Conservation (phyloP, 30 jellyfish, hydroid and myxozoan species). For the Pelagia noctiluca region DNA sequence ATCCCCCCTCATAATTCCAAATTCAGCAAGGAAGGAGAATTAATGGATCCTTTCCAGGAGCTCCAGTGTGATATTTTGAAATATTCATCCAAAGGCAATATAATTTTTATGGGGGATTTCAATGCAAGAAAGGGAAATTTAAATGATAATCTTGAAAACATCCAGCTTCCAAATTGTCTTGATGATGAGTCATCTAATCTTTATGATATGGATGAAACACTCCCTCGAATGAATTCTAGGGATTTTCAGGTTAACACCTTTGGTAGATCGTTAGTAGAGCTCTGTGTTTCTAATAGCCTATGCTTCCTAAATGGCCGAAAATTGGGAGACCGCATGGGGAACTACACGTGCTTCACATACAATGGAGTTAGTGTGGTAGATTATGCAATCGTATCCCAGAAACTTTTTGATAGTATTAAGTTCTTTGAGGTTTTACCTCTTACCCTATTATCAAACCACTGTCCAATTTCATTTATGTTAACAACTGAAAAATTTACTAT, state of each 20-base stretch:
- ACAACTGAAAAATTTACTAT: not conserved
- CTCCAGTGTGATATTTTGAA: not conserved
- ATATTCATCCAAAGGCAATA: not conserved
- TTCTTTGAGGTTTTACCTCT: not conserved
- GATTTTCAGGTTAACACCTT: constrained; percentile 1
- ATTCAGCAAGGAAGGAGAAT: constrained; percentile 3
- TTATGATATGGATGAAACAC: not conserved
- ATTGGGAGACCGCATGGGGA: constrained; percentile 7
- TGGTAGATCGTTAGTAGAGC: constrained; percentile 1
- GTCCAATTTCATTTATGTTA: constrained; percentile 3
- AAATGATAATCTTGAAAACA: not conserved
- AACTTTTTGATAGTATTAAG: constrained; percentile 3
- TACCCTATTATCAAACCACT: not conserved
- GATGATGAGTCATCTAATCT: no score
- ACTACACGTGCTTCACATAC: constrained; percentile 2
- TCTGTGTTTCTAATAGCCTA: not conserved
- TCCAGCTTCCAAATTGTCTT: not conserved
- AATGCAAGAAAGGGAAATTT: constrained; percentile 13
- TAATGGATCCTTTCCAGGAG: not conserved
- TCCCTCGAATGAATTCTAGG: not conserved
- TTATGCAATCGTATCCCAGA: constrained; percentile 7
- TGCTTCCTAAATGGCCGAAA: not conserved
- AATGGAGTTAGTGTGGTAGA: constrained; percentile 6
- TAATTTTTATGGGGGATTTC: constrained; percentile 1
- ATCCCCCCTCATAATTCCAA: constrained; percentile 9